phyloP scores from a whole-genome alignment of 2,113 vertebrate species.

The Gymnocephalus cernua region DNA sequence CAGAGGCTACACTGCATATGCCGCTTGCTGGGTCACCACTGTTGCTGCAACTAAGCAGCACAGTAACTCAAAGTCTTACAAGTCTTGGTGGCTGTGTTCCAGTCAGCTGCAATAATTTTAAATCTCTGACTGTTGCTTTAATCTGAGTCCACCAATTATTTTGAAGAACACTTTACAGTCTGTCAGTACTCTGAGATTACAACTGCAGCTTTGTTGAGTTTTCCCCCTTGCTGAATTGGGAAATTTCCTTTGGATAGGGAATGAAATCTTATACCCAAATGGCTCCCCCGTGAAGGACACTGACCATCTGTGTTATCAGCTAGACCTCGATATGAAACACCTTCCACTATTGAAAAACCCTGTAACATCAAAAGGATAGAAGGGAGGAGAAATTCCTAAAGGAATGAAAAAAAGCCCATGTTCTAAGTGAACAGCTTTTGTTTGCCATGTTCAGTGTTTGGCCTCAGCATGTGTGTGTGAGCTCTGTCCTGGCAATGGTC shows the following conservation, averaged over 20 bases:
- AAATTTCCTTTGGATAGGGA: slow-evolving; percentile 57
- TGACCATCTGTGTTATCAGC: slow-evolving; percentile 80
- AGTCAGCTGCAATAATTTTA: slow-evolving; percentile 54
- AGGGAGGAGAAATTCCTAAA: slow-evolving; percentile 56
- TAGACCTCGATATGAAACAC: slow-evolving; percentile 82
- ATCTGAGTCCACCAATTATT: slow-evolving; percentile 52
- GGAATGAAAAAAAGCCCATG: slow-evolving; percentile 51
- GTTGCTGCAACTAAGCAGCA: slow-evolving; percentile 48
- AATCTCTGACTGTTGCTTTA: slow-evolving; percentile 50
- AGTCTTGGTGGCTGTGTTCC: slow-evolving; percentile 42
- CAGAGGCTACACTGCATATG: background rate
- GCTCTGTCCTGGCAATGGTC: slow-evolving; percentile 1
- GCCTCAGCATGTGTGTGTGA: slow-evolving; percentile 4
- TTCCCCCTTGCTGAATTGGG: slow-evolving; percentile 41
- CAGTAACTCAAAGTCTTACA: slow-evolving; percentile 44
- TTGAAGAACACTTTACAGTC: slow-evolving; percentile 61
- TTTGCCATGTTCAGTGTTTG: slow-evolving; percentile 42
- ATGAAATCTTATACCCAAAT: slow-evolving; percentile 45
- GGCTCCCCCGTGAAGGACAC: slow-evolving; percentile 64
- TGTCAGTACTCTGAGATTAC: slow-evolving; percentile 72
- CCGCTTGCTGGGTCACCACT: slow-evolving; percentile 21
- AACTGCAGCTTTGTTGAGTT: slow-evolving; percentile 48
- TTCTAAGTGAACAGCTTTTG: slow-evolving; percentile 57
- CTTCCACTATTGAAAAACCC: slow-evolving; percentile 72
- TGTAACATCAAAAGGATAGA: slow-evolving; percentile 65